Base-by-base conservation (phyloP, 2,113 vertebrate genomes). In the Rhineura floridana region DNA sequence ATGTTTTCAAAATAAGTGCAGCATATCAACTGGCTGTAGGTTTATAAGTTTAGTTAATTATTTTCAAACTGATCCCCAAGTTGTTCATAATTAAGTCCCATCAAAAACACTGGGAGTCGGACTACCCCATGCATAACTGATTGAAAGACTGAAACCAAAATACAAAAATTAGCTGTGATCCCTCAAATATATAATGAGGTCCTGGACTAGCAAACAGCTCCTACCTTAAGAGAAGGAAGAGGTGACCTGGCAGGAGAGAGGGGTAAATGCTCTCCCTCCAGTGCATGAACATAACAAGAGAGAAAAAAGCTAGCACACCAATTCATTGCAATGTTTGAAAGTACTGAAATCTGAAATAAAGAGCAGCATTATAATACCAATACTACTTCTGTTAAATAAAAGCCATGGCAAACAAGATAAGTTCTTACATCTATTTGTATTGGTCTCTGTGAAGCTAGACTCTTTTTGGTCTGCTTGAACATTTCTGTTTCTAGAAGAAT, bases 401-500 rank as follows among this genome's bases (percentile, higher is more conserved):
- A 85, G 17, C 62, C 9, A 82, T 46, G 39, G 19, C 5, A 78
- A 91, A 85, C 85, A 19, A 77, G 46, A 30, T 15, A 84, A 15
- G n/a, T 30, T 67, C 98, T 97, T 96, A 98, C 96, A 59, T 92
- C 95, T 96, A 25, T 85, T 98, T 59, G 93, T 87, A 87, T 1
- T 96, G 50, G 92, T 93, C 93, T 99, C 98, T 76, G 97, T 94
- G 87, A 97, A 96, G 89, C 96, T 98, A 46, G 98, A 98, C 90
- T 98, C 97, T 87, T 97, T 97, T 21, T 97, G 95, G 50, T 98
- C 97, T 21, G 97, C 87, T 91, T 98, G 98, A 91, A 96, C 89
- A 82, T 93, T 96, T 95, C 97, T 96, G 91, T 92, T 99, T 93
- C 98, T 95, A 39, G 95, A 94, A 1, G 95, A 95, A 86, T 97